Evolutionary conservation across 53 echinoderm and acorn worm genomes (phyloP).

Genomic region (Hippasteria phrygiana): DNA sequence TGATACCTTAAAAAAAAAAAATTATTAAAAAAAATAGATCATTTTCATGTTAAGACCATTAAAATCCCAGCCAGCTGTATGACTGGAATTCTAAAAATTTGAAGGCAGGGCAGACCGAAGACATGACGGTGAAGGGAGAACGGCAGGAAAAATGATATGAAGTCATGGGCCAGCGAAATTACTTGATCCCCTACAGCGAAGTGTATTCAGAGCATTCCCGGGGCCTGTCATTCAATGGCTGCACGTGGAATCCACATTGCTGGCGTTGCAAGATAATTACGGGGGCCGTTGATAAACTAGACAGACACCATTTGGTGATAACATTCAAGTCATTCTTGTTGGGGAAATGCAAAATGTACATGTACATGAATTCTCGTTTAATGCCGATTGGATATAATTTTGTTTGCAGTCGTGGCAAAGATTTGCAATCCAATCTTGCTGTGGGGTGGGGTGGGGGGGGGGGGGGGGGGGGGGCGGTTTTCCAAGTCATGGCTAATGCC

Average conservation of each 20-base stretch:
- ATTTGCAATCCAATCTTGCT: too few species aligned
- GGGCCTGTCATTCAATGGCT: neutral
- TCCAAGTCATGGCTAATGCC: too few species aligned
- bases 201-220: neutral
- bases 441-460: too few species aligned
- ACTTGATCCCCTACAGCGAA: neutral
- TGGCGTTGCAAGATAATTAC: neutral
- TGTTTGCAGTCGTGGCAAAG: too few species aligned
- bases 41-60: neutral
- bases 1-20: neutral
- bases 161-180: neutral
- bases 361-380: too few species aligned
- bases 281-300: neutral
- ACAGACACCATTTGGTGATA: neutral
- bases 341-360: neutral
- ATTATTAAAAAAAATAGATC: neutral
- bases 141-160: neutral
- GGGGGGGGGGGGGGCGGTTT: too few species aligned
- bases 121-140: neutral
- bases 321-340: neutral
- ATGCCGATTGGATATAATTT: too few species aligned
- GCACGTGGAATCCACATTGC: neutral
- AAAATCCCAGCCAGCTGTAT: neutral
- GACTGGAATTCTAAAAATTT: neutral
- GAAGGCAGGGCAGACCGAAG: neutral